Evolutionary conservation across 2,113 vertebrate species (phyloP), one percentile per base, ranked within the genome.

Genomic region (Myodes glareolus): DNA sequence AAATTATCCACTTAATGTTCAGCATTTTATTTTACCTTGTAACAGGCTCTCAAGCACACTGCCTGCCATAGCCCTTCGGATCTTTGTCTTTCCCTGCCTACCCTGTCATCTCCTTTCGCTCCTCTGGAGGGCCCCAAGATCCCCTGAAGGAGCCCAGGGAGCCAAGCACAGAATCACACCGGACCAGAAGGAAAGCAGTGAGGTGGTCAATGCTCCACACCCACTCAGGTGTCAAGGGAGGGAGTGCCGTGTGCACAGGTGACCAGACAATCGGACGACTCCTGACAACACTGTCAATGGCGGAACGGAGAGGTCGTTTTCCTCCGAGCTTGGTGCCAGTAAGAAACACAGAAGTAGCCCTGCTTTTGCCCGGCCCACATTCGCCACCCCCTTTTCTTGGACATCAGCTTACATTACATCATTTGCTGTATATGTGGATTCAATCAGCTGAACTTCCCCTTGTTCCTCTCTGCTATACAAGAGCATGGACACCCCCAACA

Each of bases 1-100:
- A 97, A 94, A 98, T 96, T 88, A 98, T 72, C 67, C 73, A 68
- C 89, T 63, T 84, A 98, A 95, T 92, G 88, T 70, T 96, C 95
- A 73, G 90, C 95, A 88, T 94, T 97, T 29, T 95, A 80, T 97
- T 97, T 98, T 94, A 97, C 68, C 95, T 96, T 92, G 89, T 82
- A 75, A 97, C 95, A 93, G 90, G 90, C 92, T 97, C 81, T 77
- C 90, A 96, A 86, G 50, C 36, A 31, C 6, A 33, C n/a, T 94
- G 94, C 84, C 47, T 97, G 94, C 47, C n/a, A 94, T 68, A 84
- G 75, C 21, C 29, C 36, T 77, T 29, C 17, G 31, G 33, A 72
- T 23, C 33, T n/a, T 92, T 78, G 63, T 77, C 31, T 11, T 2
- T 27, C 27, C 1, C 1, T 31, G 16, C 7, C n/a, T 52, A 33